Base-by-base conservation (phyloP, 1,140 invertebrate species). In the Ceratina australensis region DNA sequence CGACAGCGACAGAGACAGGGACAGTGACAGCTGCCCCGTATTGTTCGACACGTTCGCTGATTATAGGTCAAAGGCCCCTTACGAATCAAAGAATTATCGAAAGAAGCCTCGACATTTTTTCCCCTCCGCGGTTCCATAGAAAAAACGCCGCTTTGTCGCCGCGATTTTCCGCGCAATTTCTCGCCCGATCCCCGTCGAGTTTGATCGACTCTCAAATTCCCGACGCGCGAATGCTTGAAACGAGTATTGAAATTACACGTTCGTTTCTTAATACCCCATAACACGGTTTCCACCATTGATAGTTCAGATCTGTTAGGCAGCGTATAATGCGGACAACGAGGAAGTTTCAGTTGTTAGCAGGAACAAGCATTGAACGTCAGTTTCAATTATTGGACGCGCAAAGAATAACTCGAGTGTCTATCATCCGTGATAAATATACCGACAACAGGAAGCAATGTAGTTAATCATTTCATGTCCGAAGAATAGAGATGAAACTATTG, bases 51-150 rank as follows among this genome's bases (percentile, higher is more conserved):
- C 76, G 64, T 76, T 76, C 80, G 75, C 76, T 86, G 86, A 88
- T 88, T 88, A 86, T 84, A 71, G 87, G 87, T 87, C 86, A 88
- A 87, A 87, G 78, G 82, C 84, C 87, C 79, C 76, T 81, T 81
- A 81, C 74, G 79, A 74, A 77, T 81, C 74, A 65, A 85, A 85
- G 74, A 84, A 85, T 84, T 59, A 50, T 59, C 78, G 26, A 52
- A 63, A 73, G 65, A 74, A 28, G 49, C 59, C 24, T 73, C 54
- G 65, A 71, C 66, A 73, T 57, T 68, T 73, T 61, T 65, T 49
- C 7, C 13, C n/a, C 16, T 20, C 22, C 20, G n/a, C n/a, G 5
- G 3, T n/a, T n/a, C 16, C 52, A n/a, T 54, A 54, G 2, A 13
- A 57, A 16, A 42, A 24, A 24, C 33, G 33, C 13, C 15, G 54